Conservation (phyloP, 1,140 invertebrate genomes). For the Ptiloglossa arizonensis region DNA sequence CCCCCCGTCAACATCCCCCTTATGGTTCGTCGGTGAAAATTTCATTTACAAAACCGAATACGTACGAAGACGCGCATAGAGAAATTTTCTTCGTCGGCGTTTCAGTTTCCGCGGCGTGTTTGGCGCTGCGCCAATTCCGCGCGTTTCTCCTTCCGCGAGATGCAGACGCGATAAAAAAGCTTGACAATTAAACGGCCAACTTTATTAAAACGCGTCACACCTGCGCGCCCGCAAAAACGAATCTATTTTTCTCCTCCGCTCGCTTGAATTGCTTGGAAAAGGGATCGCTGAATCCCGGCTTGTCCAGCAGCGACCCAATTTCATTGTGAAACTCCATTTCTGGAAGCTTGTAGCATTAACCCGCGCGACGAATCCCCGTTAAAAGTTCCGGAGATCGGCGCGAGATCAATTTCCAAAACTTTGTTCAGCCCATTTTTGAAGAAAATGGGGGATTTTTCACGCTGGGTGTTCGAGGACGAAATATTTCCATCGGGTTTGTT, state of each 20-base stretch:
- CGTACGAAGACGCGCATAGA: background rate
- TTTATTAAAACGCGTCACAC: slow-evolving; percentile 47
- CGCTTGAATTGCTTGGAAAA: slow-evolving; percentile 2
- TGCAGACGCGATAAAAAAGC: slow-evolving; percentile 15
- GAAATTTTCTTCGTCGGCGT: slow-evolving; percentile 16
- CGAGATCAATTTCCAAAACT: too few relatives aligned
- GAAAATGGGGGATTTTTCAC: too few relatives aligned
- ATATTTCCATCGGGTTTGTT: too few relatives aligned
- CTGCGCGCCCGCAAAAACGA: slow-evolving; percentile 34
- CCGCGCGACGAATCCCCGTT: too few relatives aligned
- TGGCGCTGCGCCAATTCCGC: background rate
- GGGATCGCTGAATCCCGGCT: background rate
- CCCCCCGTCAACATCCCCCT: too few relatives aligned
- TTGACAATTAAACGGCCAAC: slow-evolving; percentile 45
- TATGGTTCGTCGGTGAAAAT: background rate
- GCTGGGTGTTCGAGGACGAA: too few relatives aligned
- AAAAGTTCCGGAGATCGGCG: too few relatives aligned
- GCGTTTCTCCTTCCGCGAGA: slow-evolving; percentile 1
- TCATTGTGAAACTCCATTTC: slow-evolving; percentile 4
- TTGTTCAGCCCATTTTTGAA: too few relatives aligned
- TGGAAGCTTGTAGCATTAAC: background rate
- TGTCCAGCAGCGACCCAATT: slow-evolving; percentile 5
- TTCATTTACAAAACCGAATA: background rate
- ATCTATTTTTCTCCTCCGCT: slow-evolving; percentile 11
- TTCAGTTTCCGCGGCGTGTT: background rate